These are phyloP conservation scores for Proterorhinus semilunaris DNA, from an alignment of 2,113 vertebrate species.

Conservation along the genomic window DNA sequence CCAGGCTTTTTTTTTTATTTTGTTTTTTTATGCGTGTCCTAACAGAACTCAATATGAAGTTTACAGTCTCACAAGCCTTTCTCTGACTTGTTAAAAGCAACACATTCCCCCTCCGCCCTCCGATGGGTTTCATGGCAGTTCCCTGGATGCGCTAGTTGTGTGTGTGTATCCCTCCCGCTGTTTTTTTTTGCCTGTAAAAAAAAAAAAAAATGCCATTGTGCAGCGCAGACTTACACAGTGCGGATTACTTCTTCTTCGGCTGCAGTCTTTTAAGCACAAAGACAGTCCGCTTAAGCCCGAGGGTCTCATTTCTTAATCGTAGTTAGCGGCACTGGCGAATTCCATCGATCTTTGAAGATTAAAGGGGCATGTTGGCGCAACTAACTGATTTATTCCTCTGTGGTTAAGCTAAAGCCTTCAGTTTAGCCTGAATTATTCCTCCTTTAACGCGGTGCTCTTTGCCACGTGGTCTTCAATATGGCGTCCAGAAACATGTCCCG, in stretches of 20 bases:
- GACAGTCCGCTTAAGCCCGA: slow-evolving; percentile 38
- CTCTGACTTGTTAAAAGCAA: slow-evolving; percentile 7
- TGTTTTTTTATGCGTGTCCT: not conserved
- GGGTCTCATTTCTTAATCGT: not conserved
- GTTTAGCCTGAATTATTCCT: too few relatives aligned
- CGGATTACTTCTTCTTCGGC: slow-evolving; percentile 31
- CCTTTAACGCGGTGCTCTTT: too few relatives aligned
- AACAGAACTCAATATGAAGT: not conserved
- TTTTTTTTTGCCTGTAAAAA: slow-evolving; percentile 35
- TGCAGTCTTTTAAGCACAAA: slow-evolving; percentile 44
- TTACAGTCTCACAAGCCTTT: not conserved
- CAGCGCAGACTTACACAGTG: not conserved
- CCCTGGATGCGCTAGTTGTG: not conserved
- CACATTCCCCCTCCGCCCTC: too few relatives aligned
- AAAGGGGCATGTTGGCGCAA: not conserved
- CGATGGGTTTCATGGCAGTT: not conserved
- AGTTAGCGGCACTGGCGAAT: not conserved
- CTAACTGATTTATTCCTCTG: not conserved
- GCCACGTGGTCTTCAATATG: too few relatives aligned
- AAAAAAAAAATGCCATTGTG: slow-evolving; percentile 32
- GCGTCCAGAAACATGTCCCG: too few relatives aligned
- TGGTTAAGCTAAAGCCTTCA: too few relatives aligned
- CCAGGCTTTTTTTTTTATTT: not conserved
- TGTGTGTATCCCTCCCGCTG: slow-evolving; percentile 27
- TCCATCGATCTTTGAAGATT: not conserved